phyloP scores from a whole-genome alignment of 2,113 vertebrate genomes.

The Carollia perspicillata region DNA sequence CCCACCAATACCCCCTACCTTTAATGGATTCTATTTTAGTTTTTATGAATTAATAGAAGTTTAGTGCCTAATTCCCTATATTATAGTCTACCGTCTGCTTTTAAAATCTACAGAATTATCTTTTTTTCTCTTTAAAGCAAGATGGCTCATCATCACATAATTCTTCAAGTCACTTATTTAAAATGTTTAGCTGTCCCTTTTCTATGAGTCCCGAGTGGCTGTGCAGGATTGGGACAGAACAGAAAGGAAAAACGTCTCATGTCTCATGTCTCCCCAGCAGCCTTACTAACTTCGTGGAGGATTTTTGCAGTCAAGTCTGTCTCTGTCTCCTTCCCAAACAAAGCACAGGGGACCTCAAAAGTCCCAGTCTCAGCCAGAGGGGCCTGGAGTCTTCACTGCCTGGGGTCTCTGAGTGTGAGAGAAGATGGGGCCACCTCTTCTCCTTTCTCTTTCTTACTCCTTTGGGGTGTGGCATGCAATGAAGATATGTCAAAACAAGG shows the following conservation, averaged over 20 bases:
- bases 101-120: constrained; percentile 73
- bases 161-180: constrained; percentile 51
- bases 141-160: constrained; percentile 44
- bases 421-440: neutral
- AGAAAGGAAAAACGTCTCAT: neutral
- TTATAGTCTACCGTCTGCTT: constrained; percentile 76
- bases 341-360: neutral
- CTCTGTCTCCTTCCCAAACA: neutral
- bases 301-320: neutral
- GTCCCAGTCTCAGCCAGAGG: neutral
- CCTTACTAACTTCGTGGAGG: neutral
- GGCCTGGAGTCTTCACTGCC: neutral
- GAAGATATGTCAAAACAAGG: constrained; percentile 36
- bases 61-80: constrained; percentile 77
- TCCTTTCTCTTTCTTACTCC: neutral
- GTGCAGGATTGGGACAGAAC: neutral
- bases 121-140: constrained; percentile 18
- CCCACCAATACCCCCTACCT: constrained; percentile 77
- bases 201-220: neutral
- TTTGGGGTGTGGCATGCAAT: neutral
- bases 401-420: neutral
- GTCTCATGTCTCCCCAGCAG: neutral
- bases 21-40: constrained; percentile 88
- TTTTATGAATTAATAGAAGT: constrained; percentile 88
- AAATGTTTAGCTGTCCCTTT: constrained; percentile 39